A percentile compares a stretch with the other conserved stretches of the same genome.
These are phyloP conservation scores for Drosophila dives DNA, from an alignment of 2,888 invertebrate species.

Conservation along the genomic window DNA sequence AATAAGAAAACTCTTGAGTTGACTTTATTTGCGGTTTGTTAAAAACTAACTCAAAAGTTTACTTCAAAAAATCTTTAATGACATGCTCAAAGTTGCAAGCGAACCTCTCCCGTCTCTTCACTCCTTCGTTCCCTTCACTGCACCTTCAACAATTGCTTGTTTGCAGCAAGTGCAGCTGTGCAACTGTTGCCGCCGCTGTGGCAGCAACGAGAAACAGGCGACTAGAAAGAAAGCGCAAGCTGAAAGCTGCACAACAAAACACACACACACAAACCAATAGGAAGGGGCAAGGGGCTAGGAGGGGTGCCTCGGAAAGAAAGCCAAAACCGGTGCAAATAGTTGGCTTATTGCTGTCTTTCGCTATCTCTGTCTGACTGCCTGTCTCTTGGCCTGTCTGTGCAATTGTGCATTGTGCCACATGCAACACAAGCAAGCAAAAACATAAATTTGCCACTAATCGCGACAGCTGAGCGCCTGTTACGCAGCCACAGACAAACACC, in stretches of 20 bases:
- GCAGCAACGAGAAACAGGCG: constrained; percentile 72
- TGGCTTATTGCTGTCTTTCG: constrained; percentile 13
- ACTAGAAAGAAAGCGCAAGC: constrained; percentile 77
- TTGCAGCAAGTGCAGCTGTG: constrained; percentile 57
- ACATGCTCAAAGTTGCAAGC: constrained; percentile 9
- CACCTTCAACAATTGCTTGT: not conserved
- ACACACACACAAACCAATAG: constrained; percentile 26
- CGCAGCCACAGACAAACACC: constrained; percentile 76
- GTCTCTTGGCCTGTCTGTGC: not conserved
- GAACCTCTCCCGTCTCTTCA: not conserved
- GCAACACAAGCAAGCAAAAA: constrained; percentile 30
- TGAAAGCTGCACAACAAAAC: constrained; percentile 22
- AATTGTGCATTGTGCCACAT: constrained; percentile 20
- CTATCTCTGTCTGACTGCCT: constrained; percentile 7
- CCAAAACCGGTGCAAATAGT: constrained; percentile 59
- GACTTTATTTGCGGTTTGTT: constrained; percentile 6
- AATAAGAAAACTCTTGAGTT: not conserved
- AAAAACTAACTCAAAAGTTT: constrained; percentile 4
- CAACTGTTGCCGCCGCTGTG: constrained; percentile 61
- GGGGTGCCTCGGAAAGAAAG: constrained; percentile 39
- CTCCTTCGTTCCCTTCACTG: not conserved
- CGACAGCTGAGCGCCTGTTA: constrained; percentile 77
- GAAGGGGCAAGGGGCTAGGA: too few relatives aligned
- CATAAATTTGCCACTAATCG: constrained; percentile 31
- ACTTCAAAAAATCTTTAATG: not conserved